phyloP scores from a whole-genome alignment of 2,888 invertebrate genomes.

The Tipula vernalis region DNA sequence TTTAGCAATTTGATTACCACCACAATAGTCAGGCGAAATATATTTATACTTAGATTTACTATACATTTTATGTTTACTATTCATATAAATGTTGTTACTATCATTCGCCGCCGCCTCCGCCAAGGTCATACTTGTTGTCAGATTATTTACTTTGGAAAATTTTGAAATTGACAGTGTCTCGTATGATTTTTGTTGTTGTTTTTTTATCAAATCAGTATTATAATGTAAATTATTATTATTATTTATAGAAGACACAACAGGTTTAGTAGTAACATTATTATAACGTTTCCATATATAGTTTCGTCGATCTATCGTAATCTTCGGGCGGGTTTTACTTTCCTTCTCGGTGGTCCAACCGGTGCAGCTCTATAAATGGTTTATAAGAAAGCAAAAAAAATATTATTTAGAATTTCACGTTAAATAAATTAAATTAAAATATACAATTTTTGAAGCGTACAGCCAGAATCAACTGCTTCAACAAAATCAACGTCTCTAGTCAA shows the following conservation, averaged over 20 bases:
- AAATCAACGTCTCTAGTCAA: too few species aligned
- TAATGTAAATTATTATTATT: not conserved
- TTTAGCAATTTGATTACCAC: constrained; percentile 5
- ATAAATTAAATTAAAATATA: too few species aligned
- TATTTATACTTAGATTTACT: constrained; percentile 5
- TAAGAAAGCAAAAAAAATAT: not conserved
- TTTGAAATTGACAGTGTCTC: not conserved
- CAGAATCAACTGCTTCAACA: too few species aligned
- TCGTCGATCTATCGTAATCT: constrained; percentile 28
- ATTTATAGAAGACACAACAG: not conserved
- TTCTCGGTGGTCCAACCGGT: constrained; percentile 22
- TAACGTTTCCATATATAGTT: not conserved
- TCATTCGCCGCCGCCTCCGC: not conserved
- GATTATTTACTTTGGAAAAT: not conserved
- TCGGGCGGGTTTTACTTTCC: constrained; percentile 29
- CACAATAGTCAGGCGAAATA: not conserved
- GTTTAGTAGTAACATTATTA: not conserved
- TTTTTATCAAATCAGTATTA: not conserved
- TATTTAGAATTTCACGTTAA: not conserved
- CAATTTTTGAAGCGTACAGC: too few species aligned
- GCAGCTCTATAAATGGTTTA: constrained; percentile 13
- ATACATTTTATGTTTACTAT: constrained; percentile 6
- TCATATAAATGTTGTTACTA: not conserved
- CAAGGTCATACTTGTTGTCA: not conserved
- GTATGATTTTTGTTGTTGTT: not conserved